A percentile compares a stretch with the other conserved stretches of the same genome.
These are phyloP conservation scores for Eucidaris tribuloides DNA, from an alignment of 35 echinoderm and acorn worm species.

Conservation along the genomic window DNA sequence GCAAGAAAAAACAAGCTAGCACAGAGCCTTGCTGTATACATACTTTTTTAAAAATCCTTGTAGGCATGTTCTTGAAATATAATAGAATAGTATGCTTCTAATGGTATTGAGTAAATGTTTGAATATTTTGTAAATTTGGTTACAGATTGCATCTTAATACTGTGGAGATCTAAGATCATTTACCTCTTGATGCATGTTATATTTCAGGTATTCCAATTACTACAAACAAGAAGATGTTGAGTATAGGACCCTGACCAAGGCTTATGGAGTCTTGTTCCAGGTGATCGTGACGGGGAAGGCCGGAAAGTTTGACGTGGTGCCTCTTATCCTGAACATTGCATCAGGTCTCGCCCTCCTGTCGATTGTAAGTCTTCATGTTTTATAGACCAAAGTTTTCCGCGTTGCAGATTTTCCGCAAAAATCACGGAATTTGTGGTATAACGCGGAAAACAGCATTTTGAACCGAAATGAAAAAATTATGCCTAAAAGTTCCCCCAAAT, in stretches of 20 bases:
- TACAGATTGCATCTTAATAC: no score
- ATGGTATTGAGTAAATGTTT: background rate
- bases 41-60: background rate
- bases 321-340: conserved; percentile 65
- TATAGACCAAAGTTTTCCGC: no score
- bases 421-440: background rate
- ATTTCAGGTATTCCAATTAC: conserved; percentile 47
- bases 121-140: no score
- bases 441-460: no score
- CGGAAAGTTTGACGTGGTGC: conserved; percentile 72
- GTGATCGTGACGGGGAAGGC: conserved; percentile 68
- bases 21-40: background rate
- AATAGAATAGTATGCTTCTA: no score
- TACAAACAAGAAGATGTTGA: conserved; percentile 40
- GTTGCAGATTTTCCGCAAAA: background rate
- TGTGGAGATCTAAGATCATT: background rate
- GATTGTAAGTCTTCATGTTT: conserved; percentile 32
- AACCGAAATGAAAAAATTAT: background rate
- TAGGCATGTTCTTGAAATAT: background rate
- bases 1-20: background rate
- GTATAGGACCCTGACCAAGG: conserved; percentile 46
- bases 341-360: conserved; percentile 61
- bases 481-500: background rate
- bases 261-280: conserved; percentile 75
- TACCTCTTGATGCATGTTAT: background rate